These are phyloP conservation scores for Parnassius smintheus DNA, from an alignment of 2,888 invertebrate species.

Conservation along the genomic window DNA sequence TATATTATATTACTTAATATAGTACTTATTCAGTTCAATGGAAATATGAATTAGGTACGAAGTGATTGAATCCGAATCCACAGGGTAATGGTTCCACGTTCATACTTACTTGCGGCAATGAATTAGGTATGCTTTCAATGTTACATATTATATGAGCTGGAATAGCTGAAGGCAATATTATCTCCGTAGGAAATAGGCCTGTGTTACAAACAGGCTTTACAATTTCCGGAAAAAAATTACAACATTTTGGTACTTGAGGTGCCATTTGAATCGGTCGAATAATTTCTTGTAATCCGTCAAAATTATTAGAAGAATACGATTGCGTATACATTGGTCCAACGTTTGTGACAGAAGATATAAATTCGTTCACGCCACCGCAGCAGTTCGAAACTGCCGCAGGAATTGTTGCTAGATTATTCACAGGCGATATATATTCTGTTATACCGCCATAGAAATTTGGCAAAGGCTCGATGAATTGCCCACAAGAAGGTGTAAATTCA, in stretches of 20 bases:
- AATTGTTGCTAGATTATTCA: constrained; percentile 9
- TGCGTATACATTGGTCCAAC: constrained; percentile 13
- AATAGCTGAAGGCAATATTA: constrained; percentile 45
- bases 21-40: constrained; percentile 35
- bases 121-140: constrained; percentile 40
- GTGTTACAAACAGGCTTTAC: constrained; percentile 17
- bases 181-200: constrained; percentile 39
- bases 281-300: constrained; percentile 27
- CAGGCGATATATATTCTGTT: constrained; percentile 16
- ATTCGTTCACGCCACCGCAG: constrained; percentile 14
- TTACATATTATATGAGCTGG: constrained; percentile 49
- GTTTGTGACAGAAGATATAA: constrained; percentile 5
- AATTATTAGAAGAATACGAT: constrained; percentile 8
- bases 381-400: constrained; percentile 6
- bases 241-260: constrained; percentile 31
- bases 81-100: constrained; percentile 43
- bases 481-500: constrained; percentile 29
- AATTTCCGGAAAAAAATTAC: constrained; percentile 29
- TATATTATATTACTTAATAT: not conserved
- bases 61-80: constrained; percentile 31
- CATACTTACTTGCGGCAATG: constrained; percentile 44
- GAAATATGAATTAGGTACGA: constrained; percentile 30
- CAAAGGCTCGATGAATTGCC: constrained; percentile 30
- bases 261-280: constrained; percentile 19
- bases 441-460: constrained; percentile 25